Base-by-base conservation (phyloP, 2,113 vertebrate species). In the Clupea harengus region DNA sequence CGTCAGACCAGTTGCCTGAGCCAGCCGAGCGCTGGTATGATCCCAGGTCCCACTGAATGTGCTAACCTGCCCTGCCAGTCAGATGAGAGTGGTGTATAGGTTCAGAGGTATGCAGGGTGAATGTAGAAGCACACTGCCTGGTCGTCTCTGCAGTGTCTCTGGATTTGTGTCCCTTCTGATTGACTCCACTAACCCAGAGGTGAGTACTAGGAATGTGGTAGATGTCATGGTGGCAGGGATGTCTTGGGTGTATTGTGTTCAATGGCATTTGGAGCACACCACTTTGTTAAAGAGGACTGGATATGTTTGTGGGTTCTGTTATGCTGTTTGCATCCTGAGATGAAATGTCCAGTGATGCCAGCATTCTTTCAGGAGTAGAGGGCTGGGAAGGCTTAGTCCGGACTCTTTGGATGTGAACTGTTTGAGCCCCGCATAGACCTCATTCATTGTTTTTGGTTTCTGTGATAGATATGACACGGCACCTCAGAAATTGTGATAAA, bases 11-110 rank as follows among this genome's bases (percentile, higher is more conserved):
- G 95, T 86, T 90, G 95, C 93, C 94, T 95, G 93, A 96, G 96
- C 96, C 96, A 97, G 96, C 72, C 95, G 96, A 94, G 96, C 95
- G 96, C 95, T 96, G 95, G 95, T 96, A 95, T 96, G 95, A 95
- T 95, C 96, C 95, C 94, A 95, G 92, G 94, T 95, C 94, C 94
- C 95, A 94, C 94, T 95, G 95, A 95, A 93, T 91, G 93, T 90
- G 95, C 90, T 95, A 96, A 97, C 96, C 96, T 96, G 96, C 94
- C 95, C 94, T 92, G 95, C 95, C 93, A 96, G 96, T 97, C 96
- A 95, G 95, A 96, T 96, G 95, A 93, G 95, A 87, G 72, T 39
- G 32, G 10, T 39, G 72, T 78, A 78, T 78, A 32, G 72, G 72
- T 39, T 78, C 72, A 78, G 72, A 39, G 72, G 72, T 78, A 78